Evolutionary conservation across 1,140 invertebrate genomes (phyloP).

Genomic region (Drosophila micromelanica): DNA sequence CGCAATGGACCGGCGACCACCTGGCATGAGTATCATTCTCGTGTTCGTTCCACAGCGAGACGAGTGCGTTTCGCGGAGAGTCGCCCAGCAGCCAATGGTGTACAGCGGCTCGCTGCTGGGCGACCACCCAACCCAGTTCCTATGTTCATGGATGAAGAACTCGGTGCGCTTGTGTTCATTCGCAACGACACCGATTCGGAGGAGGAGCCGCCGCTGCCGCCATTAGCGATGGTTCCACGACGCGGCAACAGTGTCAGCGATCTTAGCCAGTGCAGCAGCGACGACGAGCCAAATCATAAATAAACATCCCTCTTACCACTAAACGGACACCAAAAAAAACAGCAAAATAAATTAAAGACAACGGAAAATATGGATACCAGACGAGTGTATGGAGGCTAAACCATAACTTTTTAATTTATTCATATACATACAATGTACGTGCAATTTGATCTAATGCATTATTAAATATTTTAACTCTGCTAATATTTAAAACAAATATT

Average conservation of each 20-base stretch:
- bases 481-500: too few species aligned
- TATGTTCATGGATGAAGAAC: slow-evolving; percentile 6
- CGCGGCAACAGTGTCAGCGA: slow-evolving; percentile 66
- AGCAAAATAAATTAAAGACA: background rate
- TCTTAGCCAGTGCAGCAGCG: slow-evolving; percentile 61
- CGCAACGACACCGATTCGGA: slow-evolving; percentile 8
- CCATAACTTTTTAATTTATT: background rate
- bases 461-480: background rate
- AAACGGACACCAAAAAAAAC: too few species aligned
- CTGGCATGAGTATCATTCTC: slow-evolving; percentile 8
- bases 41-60: background rate
- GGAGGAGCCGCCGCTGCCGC: background rate
- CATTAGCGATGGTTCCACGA: slow-evolving; percentile 12
- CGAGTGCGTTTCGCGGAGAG: too few species aligned
- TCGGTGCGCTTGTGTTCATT: background rate
- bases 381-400: background rate
- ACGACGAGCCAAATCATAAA: slow-evolving; percentile 14
- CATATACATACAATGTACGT: background rate
- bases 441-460: background rate
- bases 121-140: background rate
- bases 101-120: slow-evolving; percentile 8
- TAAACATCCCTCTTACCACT: background rate
- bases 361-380: background rate
- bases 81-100: background rate
- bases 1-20: too few species aligned